A percentile compares a stretch with the other conserved stretches of the same genome.
Evolutionary conservation across 2,797 vertebrate genomes (phyloP).

Genomic region (Enteromius fasciolatus): DNA sequence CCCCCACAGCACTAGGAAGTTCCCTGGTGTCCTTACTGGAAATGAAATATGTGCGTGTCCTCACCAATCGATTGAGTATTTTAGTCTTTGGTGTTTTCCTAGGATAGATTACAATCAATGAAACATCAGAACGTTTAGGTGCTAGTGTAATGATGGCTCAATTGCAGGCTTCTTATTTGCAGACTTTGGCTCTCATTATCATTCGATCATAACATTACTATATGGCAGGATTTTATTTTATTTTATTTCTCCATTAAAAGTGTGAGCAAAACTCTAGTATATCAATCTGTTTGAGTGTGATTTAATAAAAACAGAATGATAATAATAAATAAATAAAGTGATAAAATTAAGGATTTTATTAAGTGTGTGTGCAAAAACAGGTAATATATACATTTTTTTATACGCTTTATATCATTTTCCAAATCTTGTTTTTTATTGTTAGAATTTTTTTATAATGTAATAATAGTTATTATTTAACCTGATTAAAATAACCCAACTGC

Average conservation of each 20-base stretch:
- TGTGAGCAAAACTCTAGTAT: neutral
- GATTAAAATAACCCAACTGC: too few relatives aligned
- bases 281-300: neutral
- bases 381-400: too few relatives aligned
- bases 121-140: conserved; percentile 20
- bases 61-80: conserved; percentile 34
- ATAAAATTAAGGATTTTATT: too few relatives aligned
- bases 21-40: conserved; percentile 40
- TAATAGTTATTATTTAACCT: too few relatives aligned
- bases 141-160: neutral
- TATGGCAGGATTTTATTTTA: neutral
- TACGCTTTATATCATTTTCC: too few relatives aligned
- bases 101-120: conserved; percentile 7
- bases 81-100: conserved; percentile 28
- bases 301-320: neutral
- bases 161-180: neutral
- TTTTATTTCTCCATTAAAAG: neutral
- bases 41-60: conserved; percentile 47
- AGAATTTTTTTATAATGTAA: too few relatives aligned
- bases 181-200: neutral
- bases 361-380: too few relatives aligned
- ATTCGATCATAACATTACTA: neutral
- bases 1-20: conserved; percentile 39
- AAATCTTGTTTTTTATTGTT: too few relatives aligned
- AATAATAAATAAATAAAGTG: too few relatives aligned